Conservation (phyloP, 2,888 invertebrate species). For the Hydrotaea diabolus region DNA sequence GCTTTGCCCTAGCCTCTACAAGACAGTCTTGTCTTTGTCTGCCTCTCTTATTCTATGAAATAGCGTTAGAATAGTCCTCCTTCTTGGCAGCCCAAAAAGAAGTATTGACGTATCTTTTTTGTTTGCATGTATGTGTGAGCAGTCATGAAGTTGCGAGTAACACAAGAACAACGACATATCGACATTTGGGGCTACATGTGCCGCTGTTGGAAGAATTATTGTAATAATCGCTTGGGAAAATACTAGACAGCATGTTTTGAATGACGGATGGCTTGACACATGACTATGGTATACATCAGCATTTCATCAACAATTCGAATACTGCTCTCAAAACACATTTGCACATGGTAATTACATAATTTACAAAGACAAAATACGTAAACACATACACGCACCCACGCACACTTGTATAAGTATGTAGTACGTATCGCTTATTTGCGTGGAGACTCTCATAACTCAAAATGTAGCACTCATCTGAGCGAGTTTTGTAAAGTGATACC, state of each 20-base stretch:
- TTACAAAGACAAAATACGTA: neutral
- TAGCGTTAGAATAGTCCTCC: neutral
- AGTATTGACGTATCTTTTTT: slow-evolving; percentile 20
- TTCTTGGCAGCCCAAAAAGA: slow-evolving; percentile 23
- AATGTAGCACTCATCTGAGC: too few species aligned
- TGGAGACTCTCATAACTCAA: too few species aligned
- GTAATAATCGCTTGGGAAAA: slow-evolving; percentile 7
- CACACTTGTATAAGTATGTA: neutral
- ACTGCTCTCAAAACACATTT: slow-evolving; percentile 21
- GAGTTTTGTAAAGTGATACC: too few species aligned
- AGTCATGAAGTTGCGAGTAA: too few species aligned
- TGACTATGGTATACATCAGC: slow-evolving; percentile 34
- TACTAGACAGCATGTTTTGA: slow-evolving; percentile 6
- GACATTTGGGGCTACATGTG: neutral
- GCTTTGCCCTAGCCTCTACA: neutral
- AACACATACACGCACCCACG: neutral
- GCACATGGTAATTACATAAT: slow-evolving; percentile 38
- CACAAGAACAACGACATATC: neutral
- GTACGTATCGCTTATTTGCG: too few species aligned
- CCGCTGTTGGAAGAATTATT: slow-evolving; percentile 17
- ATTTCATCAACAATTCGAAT: slow-evolving; percentile 40
- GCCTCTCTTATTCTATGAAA: neutral
- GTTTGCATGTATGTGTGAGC: neutral
- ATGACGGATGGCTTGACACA: slow-evolving; percentile 42
- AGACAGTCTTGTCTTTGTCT: neutral